These are phyloP conservation scores for Urechis unicinctus DNA, from an alignment of 2,888 invertebrate genomes.

Conservation along the genomic window DNA sequence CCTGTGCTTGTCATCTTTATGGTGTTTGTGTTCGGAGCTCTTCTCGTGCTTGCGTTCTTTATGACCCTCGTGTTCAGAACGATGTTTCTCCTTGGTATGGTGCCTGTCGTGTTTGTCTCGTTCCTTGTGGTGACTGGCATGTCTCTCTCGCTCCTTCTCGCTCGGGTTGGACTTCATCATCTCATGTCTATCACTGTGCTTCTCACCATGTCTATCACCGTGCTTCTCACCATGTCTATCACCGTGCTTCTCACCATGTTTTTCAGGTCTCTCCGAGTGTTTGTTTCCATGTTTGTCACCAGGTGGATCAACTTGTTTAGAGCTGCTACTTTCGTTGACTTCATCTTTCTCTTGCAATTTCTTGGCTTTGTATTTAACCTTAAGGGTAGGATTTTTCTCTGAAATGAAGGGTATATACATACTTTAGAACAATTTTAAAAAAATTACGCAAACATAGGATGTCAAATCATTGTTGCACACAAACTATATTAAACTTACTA, in stretches of 20 bases:
- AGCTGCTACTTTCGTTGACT: constrained; percentile 3
- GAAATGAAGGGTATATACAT: constrained; percentile 6
- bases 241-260: constrained; percentile 4
- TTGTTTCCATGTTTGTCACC: too few relatives aligned
- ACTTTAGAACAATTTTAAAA: too few relatives aligned
- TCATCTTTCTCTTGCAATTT: constrained; percentile 20
- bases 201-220: neutral
- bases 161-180: constrained; percentile 23
- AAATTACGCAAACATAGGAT: too few relatives aligned
- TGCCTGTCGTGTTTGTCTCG: constrained; percentile 8
- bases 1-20: neutral
- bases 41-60: neutral
- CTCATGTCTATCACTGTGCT: constrained; percentile 1
- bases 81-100: constrained; percentile 21
- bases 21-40: neutral
- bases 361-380: constrained; percentile 43
- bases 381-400: constrained; percentile 37
- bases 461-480: neutral
- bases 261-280: constrained; percentile 2
- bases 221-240: neutral
- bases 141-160: constrained; percentile 15
- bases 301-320: too few relatives aligned
- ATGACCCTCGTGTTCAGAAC: too few relatives aligned
- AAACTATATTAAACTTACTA: constrained; percentile 29
- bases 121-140: constrained; percentile 17